phyloP scores from a whole-genome alignment of 2,113 vertebrate species.

The Oreochromis tanganicae region DNA sequence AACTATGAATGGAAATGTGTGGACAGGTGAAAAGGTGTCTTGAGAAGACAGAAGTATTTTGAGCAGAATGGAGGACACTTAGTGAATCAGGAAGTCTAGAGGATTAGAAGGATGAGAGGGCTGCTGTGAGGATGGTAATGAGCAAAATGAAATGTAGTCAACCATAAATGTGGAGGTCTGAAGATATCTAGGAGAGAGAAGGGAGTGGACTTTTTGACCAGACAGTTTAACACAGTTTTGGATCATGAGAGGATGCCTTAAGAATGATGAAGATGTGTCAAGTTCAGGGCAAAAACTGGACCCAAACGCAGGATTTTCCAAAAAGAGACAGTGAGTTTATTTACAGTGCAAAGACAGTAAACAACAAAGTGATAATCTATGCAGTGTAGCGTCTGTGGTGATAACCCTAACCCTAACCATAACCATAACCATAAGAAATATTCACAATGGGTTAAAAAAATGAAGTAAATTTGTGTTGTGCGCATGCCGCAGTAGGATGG shows the following conservation, averaged over 20 bases:
- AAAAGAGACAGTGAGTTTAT: background rate
- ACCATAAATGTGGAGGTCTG: background rate
- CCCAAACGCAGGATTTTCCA: background rate
- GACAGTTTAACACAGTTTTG: background rate
- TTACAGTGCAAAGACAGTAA: background rate
- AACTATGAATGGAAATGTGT: background rate
- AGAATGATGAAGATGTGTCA: background rate
- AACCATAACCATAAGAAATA: background rate
- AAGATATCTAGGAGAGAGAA: background rate
- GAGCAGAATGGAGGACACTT: fast-evolving
- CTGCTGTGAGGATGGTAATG: background rate
- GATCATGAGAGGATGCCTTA: background rate
- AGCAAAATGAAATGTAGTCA: background rate
- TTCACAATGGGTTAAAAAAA: background rate
- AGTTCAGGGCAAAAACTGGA: background rate
- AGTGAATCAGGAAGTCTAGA: background rate
- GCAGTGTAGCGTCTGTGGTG: background rate
- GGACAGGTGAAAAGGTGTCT: background rate
- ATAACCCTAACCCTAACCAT: background rate
- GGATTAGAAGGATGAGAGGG: background rate
- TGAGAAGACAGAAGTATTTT: background rate
- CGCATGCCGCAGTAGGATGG: background rate
- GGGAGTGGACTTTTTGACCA: background rate
- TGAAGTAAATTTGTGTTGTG: background rate
- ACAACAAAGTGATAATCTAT: background rate